These are phyloP conservation scores for Chromoteleia sp. DNA, from an alignment of 2,888 invertebrate species.

Conservation along the genomic window DNA sequence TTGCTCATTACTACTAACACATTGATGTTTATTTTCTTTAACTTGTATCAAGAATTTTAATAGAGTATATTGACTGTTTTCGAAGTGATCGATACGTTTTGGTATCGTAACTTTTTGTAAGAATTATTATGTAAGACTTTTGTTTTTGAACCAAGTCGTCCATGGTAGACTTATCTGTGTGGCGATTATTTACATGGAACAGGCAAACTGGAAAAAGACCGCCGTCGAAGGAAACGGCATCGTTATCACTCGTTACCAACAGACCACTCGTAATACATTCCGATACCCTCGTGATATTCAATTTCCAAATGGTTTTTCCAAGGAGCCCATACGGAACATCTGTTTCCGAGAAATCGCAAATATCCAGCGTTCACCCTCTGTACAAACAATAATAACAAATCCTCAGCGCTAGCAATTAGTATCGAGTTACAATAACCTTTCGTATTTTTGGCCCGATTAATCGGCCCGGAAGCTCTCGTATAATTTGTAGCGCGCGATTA, in stretches of 20 bases:
- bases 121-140: too few relatives aligned
- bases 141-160: too few relatives aligned
- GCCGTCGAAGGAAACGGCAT: not conserved
- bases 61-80: too few relatives aligned
- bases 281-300: conserved; percentile 7
- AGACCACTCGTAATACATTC: not conserved
- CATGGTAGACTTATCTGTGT: too few relatives aligned
- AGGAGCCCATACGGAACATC: conserved; percentile 17
- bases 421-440: conserved; percentile 3
- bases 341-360: conserved; percentile 35
- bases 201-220: not conserved
- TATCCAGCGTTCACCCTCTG: conserved; percentile 5
- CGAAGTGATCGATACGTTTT: too few relatives aligned
- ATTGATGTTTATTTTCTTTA: too few relatives aligned
- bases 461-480: conserved; percentile 13
- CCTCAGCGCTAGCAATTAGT: not conserved
- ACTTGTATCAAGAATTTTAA: too few relatives aligned
- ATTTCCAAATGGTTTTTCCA: conserved; percentile 23
- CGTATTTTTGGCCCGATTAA: conserved; percentile 12
- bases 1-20: too few relatives aligned
- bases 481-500: conserved; percentile 27
- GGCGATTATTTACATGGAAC: not conserved
- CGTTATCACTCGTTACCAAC: not conserved
- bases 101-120: too few relatives aligned
- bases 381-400: conserved; percentile 12